These are phyloP conservation scores for Eristalis tenax DNA, from an alignment of 2,888 invertebrate genomes.

Conservation along the genomic window DNA sequence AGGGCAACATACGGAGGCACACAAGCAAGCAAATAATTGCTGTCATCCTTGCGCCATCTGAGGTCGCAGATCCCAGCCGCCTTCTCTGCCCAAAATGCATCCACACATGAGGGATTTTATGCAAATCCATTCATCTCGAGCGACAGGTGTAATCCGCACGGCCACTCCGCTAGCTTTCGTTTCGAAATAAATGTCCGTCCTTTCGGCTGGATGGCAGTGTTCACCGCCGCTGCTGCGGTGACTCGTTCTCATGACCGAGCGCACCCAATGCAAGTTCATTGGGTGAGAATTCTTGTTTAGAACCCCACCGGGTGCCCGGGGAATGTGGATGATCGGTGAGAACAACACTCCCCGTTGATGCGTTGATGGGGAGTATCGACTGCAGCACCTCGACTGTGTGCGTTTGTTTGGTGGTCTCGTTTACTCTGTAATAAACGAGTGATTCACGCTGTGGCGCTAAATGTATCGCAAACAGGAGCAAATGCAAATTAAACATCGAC, in stretches of 20 bases:
- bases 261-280: conserved; percentile 14
- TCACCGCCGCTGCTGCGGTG: neutral
- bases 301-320: neutral
- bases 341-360: neutral
- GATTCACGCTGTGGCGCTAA: conserved; percentile 48
- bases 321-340: conserved; percentile 13
- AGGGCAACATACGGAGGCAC: neutral
- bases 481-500: conserved; percentile 54
- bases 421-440: conserved; percentile 45
- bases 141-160: conserved; percentile 11
- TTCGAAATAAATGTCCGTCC: conserved; percentile 3
- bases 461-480: conserved; percentile 59
- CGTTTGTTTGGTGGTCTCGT: neutral
- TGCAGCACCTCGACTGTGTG: neutral
- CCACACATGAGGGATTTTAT: neutral
- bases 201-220: neutral
- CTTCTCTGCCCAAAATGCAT: neutral
- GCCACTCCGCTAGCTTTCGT: neutral
- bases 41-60: conserved; percentile 15
- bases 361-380: neutral
- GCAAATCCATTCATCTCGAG: conserved; percentile 29
- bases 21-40: neutral
- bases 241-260: neutral
- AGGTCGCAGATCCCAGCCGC: neutral
- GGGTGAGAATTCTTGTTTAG: neutral